Evolutionary conservation across 2,888 invertebrate species (phyloP), one percentile per base, ranked within the genome.

Genomic region (Calliopum simillimum): DNA sequence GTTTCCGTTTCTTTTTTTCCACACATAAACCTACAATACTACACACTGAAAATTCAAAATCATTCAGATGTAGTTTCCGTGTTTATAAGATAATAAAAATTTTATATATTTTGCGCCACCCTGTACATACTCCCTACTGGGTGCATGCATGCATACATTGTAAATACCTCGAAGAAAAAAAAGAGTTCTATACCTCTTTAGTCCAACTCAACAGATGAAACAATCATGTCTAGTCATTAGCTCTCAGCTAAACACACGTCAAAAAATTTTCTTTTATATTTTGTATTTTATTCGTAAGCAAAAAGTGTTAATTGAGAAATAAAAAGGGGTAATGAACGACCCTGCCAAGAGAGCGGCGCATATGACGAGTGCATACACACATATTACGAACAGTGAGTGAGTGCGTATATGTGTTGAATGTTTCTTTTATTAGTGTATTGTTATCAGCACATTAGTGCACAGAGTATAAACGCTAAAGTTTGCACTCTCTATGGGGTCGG

Each of bases 301-400:
- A 47, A 58, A 68, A 51, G 63, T 67, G 63, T 63, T 68, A 67
- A 68, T 65, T 62, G 62, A 62, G 62, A 16, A 21, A 49, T 23
- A 44, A 61, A 63, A 53, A 44, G 69, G 62, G 44, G 56, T n/a
- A 69, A 69, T 62, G 69, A 71, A 69, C 71, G 69, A 66, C 71
- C 71, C 69, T 69, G 66, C 56, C 69, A 56, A 47, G 64, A 47
- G 53, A 55, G 33, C 19, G 58, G 33, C 19, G 58, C 63, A 41
- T 16, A 41, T 33, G 33, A 33, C 33, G 8, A 33, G 2, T 6
- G 2, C 33, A 33, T 8, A 33, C 33, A 8, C 8, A 33, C 4
- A 4, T 4, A 33, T 8, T 33, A 33, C 4, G 8, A 33, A 33
- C 33, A 8, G 8, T 33, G 33, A 1, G 33, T 33, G 33, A 8